Percentiles rank a stretch among this genome's conserved stretches.
Evolutionary conservation across 2,113 vertebrate species (phyloP).

Genomic region (Neoarius graeffei): DNA sequence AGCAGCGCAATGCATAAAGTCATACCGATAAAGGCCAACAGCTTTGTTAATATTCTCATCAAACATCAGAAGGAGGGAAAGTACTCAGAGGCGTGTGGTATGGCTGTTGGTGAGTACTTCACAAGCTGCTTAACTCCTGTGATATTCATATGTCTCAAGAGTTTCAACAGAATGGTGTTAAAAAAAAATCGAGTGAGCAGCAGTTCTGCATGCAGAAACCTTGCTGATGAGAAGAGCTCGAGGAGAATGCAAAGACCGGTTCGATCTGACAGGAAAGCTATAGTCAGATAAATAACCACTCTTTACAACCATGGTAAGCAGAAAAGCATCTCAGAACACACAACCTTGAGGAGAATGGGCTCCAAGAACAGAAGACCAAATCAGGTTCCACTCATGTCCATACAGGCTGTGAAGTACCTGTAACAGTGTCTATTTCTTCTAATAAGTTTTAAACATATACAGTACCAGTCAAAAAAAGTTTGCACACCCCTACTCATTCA

Average conservation of each 20-base stretch:
- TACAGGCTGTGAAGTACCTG: too few relatives aligned
- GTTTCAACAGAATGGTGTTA: not conserved
- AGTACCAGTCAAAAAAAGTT: too few relatives aligned
- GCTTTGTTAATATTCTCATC: not conserved
- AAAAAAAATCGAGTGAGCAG: not conserved
- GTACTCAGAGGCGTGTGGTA: too few relatives aligned
- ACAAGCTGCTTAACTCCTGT: not conserved
- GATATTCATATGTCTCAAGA: not conserved
- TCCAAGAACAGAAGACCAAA: not conserved
- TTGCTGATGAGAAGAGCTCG: not conserved
- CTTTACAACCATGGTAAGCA: not conserved
- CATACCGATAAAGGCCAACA: not conserved
- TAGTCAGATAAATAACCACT: not conserved
- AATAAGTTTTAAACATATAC: too few relatives aligned
- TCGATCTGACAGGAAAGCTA: not conserved
- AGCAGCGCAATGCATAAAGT: not conserved
- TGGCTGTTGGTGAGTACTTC: not conserved
- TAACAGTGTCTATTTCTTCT: too few relatives aligned
- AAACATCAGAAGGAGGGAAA: not conserved
- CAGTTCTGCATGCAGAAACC: not conserved
- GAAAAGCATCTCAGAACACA: not conserved
- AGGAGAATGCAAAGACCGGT: not conserved
- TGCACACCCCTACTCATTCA: too few relatives aligned
- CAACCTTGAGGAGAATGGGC: too few relatives aligned
- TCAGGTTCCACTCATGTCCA: too few relatives aligned